Evolutionary conservation across 1,140 invertebrate species (phyloP), one percentile per base, ranked within the genome.

Genomic region (Leguminivora glycinivorella): DNA sequence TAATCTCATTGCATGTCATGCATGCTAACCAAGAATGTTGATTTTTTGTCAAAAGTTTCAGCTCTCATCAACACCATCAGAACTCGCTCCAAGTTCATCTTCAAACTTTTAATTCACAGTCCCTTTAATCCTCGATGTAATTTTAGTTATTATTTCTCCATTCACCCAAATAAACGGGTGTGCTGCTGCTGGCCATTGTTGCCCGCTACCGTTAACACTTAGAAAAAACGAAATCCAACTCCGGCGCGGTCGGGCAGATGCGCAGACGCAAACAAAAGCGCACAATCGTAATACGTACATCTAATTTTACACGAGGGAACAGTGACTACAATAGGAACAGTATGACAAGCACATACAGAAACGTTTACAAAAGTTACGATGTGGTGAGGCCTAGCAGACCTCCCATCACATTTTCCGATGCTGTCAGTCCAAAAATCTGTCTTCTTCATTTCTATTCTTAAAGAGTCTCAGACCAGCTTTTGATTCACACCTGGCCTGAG

Each of bases 211-310:
- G 58, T 63, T 63, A 63, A 63, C 25, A 29, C 29, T 63, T 9
- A 29, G n/a, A 63, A 70, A 58, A 83, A 85, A 80, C 70, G 84
- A 85, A 88, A 90, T 84, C 80, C 80, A 90, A 87, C 85, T 85
- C 84, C 80, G 73, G 73, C 75, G 82, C 80, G 82, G 82, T 79
- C 74, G 71, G 72, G 82, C 88, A 90, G 88, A 90, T 90, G 88
- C 85, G 83, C 80, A 25, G 19, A 72, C 74, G 79, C 74, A 72
- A 82, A 87, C 84, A 90, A 88, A 78, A 75, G 74, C 69, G 52
- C 70, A 80, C 71, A 74, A 74, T 73, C 68, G 76, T 80, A 87
- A 83, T 63, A 63, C 12, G 26, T 85, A 89, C 81, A 79, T 83
- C 79, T 87, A 87, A 85, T 89, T 89, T 86, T 76, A 84, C 83